These are phyloP conservation scores for Lutraria lutraria DNA, from an alignment of 2,888 invertebrate species.

Conservation along the genomic window DNA sequence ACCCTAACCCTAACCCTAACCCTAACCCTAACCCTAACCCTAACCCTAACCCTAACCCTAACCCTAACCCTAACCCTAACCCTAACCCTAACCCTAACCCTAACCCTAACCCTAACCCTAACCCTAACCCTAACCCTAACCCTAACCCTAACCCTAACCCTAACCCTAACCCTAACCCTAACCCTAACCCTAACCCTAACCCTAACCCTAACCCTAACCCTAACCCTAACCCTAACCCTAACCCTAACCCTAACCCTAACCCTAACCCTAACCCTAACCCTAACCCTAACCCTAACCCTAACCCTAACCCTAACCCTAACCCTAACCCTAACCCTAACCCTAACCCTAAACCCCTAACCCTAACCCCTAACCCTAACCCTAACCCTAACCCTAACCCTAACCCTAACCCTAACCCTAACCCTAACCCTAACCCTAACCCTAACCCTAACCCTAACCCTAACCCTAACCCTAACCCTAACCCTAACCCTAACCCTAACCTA, in stretches of 20 bases:
- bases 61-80: constrained; percentile 65
- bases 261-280: constrained; percentile 74
- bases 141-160: constrained; percentile 68
- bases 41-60: constrained; percentile 67
- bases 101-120: constrained; percentile 68
- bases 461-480: constrained; percentile 65
- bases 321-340: constrained; percentile 68
- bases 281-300: constrained; percentile 67
- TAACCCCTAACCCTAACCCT: constrained; percentile 60
- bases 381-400: constrained; percentile 48
- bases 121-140: constrained; percentile 72
- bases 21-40: constrained; percentile 43
- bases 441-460: constrained; percentile 67
- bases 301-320: constrained; percentile 71
- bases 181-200: constrained; percentile 68
- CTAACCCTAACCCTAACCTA: constrained; percentile 63
- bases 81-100: constrained; percentile 69
- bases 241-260: constrained; percentile 72
- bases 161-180: constrained; percentile 70
- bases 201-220: constrained; percentile 73
- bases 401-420: constrained; percentile 51
- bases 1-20: constrained; percentile 53
- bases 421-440: constrained; percentile 45
- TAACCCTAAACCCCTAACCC: constrained; percentile 60
- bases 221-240: constrained; percentile 70